phyloP scores from a whole-genome alignment of 1,140 invertebrate species.

The Hypothenemus hampei region DNA sequence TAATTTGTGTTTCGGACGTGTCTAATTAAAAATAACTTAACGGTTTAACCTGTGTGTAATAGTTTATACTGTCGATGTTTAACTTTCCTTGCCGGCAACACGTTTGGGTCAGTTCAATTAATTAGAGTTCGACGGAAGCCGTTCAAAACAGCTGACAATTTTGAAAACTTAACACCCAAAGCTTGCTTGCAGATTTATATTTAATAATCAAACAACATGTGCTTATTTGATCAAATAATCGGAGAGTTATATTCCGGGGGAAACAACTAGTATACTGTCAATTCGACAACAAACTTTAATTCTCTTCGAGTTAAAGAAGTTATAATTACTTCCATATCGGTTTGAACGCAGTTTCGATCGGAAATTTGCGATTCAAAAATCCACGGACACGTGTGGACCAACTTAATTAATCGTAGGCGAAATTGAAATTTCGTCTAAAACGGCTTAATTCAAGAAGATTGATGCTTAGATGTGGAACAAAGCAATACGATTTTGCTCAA shows the following conservation, averaged over 20 bases:
- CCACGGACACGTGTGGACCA: not conserved
- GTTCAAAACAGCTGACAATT: constrained; percentile 40
- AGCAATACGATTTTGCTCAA: constrained; percentile 35
- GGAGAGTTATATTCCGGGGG: not conserved
- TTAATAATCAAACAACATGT: constrained; percentile 40
- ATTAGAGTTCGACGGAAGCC: constrained; percentile 33
- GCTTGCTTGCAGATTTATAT: constrained; percentile 35
- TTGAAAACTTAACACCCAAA: constrained; percentile 33
- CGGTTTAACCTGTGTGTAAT: constrained; percentile 32
- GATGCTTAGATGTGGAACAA: constrained; percentile 5
- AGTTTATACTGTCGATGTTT: constrained; percentile 36
- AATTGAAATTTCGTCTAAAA: not conserved
- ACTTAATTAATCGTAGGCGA: not conserved
- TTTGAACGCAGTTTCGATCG: not conserved
- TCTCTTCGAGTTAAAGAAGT: constrained; percentile 7
- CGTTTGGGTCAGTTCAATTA: constrained; percentile 37
- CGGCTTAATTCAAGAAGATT: constrained; percentile 3
- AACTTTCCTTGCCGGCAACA: constrained; percentile 33
- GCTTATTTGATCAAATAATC: constrained; percentile 29
- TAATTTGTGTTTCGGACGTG: constrained; percentile 32
- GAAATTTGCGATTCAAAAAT: not conserved
- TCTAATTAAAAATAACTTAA: constrained; percentile 36
- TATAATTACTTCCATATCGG: constrained; percentile 12
- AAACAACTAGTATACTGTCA: no score
- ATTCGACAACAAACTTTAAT: constrained; percentile 19